Evolutionary conservation across 2,113 vertebrate species (phyloP), one percentile per base, ranked within the genome.

Genomic region (Emydocephalus ijimae): DNA sequence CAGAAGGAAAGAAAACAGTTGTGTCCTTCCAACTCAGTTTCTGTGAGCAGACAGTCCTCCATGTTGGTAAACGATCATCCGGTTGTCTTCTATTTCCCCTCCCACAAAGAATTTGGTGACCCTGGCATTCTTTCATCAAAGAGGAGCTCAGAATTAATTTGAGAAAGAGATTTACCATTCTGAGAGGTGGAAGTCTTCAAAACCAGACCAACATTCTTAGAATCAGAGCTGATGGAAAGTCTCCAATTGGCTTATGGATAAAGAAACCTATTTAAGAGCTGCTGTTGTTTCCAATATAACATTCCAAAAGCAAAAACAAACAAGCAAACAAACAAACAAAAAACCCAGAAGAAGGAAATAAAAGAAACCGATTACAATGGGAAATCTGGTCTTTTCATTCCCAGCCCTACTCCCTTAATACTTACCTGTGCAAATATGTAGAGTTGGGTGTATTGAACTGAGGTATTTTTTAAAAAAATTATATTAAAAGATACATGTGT

Each of bases 161-260:
- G 95, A 92, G 93, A 88, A 85, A 93, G 93, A 93, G 92, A 69
- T 91, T 94, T 57, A 93, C 94, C 94, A 92, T 95, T 94, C 92
- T 95, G 48, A 55, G 97, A 90, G 94, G 96, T 93, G 95, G 94
- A 96, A 95, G 93, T 92, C 94, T 97, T 96, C 90, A 56, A 91
- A 96, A 89, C 54, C 91, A 48, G 94, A 90, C 89, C 1, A 10
- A 87, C 95, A 93, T 61, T 95, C 96, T 97, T 90, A 81, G 95
- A 96, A 96, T 92, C 95, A 94, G 91, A 95, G 95, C 94, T 95
- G 55, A 94, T 96, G 97, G 96, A 97, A 8, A 39, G 3, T 69
- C 95, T 98, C 97, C 97, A 97, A 96, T 91, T 98, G 98, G 98
- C 97, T 96, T 92, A 95, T 90, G 95, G 96, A 97, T 97, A 97